These are phyloP conservation scores for Pollenia amentaria DNA, from an alignment of 2,888 invertebrate species.

Conservation along the genomic window DNA sequence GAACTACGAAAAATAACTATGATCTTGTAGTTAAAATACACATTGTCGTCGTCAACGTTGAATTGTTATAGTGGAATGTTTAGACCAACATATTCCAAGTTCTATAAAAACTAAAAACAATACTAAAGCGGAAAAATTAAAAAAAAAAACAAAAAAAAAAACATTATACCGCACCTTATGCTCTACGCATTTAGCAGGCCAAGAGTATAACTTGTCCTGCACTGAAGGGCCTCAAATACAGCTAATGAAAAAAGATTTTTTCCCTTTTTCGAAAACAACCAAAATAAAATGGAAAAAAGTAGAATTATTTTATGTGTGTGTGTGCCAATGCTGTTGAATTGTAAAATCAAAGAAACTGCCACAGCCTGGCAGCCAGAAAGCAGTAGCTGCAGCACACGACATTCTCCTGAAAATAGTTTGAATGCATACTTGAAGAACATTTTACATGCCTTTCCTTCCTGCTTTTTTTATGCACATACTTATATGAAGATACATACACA, in stretches of 20 bases:
- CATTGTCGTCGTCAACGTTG: conserved; percentile 56
- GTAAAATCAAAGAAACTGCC: conserved; percentile 44
- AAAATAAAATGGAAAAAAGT: conserved; percentile 41
- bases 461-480: conserved; percentile 23
- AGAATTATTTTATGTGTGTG: conserved; percentile 33
- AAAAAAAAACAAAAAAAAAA: conserved; percentile 39
- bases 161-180: conserved; percentile 58
- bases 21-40: conserved; percentile 53
- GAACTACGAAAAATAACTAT: conserved; percentile 63
- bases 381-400: conserved; percentile 66
- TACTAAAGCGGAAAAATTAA: conserved; percentile 48
- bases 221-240: conserved; percentile 53
- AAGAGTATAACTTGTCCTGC: conserved; percentile 51
- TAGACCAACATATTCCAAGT: conserved; percentile 68
- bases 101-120: conserved; percentile 62
- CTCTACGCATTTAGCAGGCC: conserved; percentile 44
- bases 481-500: neutral
- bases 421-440: conserved; percentile 72
- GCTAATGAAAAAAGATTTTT: conserved; percentile 44
- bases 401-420: conserved; percentile 72
- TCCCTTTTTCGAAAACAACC: conserved; percentile 49
- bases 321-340: conserved; percentile 37
- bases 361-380: conserved; percentile 5
- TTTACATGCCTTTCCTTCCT: conserved; percentile 73
- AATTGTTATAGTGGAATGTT: conserved; percentile 72